phyloP scores from a whole-genome alignment of 2,113 vertebrate genomes.

The human region GRCh38 chr5:120550501-120551000 shows the following conservation, averaged over 20 bases:
- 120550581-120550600: not conserved
- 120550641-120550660: not conserved
- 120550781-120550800: not conserved
- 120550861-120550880: not conserved
- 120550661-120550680: not conserved
- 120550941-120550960: not conserved
- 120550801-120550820: not conserved
- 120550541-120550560: accelerated
- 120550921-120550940: not conserved
- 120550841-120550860: not conserved
- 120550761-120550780: not conserved
- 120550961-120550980: not conserved
- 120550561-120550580: not conserved
- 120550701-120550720: not conserved
- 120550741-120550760: not conserved
- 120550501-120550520: not conserved
- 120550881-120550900: not conserved
- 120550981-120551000: not conserved
- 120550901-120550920: not conserved
- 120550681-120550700: not conserved
- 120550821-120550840: not conserved
- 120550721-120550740: not conserved
- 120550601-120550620: not conserved
- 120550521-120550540: no score
- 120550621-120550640: not conserved